Percentiles rank a stretch among this genome's conserved stretches.
Evolutionary conservation across 2,797 vertebrate genomes (phyloP).

Genomic region (Hirundo rustica): DNA sequence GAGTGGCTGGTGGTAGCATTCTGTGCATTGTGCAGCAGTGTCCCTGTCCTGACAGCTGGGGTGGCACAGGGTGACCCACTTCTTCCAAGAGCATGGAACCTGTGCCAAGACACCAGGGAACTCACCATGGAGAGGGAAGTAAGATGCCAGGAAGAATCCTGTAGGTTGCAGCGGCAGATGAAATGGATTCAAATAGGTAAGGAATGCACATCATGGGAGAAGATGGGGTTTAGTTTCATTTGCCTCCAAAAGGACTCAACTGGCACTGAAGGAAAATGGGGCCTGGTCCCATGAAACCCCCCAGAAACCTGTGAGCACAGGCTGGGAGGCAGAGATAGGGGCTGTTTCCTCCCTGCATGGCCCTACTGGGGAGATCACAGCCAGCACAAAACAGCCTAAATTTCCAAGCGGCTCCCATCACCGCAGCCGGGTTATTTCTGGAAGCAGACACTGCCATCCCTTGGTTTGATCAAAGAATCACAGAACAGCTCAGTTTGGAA

Average conservation of each 20-base stretch:
- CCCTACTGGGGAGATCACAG: rapidly evolving
- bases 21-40: neutral
- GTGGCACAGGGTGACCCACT: neutral
- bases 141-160: neutral
- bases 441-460: neutral
- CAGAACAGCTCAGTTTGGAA: neutral
- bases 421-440: rapidly evolving
- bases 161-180: neutral
- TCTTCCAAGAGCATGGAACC: neutral
- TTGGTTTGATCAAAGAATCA: neutral
- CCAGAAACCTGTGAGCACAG: rapidly evolving
- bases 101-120: rapidly evolving
- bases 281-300: rapidly evolving
- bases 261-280: neutral
- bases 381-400: neutral
- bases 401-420: rapidly evolving
- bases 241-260: rapidly evolving
- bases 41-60: neutral
- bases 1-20: neutral
- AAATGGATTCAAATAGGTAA: neutral
- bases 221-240: neutral
- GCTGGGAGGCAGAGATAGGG: neutral
- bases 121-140: neutral
- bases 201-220: neutral
- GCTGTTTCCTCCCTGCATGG: neutral